Conservation (phyloP, 2,888 invertebrate species). For the Drosophila antonietae region DNA sequence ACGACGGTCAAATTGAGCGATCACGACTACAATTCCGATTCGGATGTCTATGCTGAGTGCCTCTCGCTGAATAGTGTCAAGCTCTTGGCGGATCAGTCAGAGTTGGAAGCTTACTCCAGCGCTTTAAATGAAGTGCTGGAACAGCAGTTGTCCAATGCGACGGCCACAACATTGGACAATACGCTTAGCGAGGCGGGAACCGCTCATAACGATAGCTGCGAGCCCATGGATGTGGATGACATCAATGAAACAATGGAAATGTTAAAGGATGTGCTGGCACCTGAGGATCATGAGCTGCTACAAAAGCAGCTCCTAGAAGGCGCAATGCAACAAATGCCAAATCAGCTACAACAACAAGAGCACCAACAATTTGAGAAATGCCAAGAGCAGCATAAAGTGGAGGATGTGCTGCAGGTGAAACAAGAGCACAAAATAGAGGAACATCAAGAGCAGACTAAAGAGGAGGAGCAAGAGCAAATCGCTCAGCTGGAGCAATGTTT, state of each 20-base stretch:
- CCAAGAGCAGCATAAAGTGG: not conserved
- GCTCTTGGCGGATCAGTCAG: conserved; percentile 56
- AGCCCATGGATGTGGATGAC: conserved; percentile 82
- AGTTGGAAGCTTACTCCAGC: conserved; percentile 72
- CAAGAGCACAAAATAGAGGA: not conserved
- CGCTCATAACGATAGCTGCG: conserved; percentile 57
- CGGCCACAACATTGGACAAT: conserved; percentile 57
- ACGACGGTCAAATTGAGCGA: conserved; percentile 31
- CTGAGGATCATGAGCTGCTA: conserved; percentile 55
- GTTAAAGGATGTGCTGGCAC: conserved; percentile 51
- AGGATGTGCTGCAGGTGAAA: not conserved
- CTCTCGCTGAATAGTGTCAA: conserved; percentile 61
- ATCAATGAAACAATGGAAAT: conserved; percentile 68
- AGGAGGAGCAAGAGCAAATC: not conserved
- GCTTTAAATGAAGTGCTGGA: conserved; percentile 64
- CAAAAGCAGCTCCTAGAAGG: conserved; percentile 42
- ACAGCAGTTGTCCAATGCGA: conserved; percentile 44
- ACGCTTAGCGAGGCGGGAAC: conserved; percentile 36
- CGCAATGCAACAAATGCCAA: not conserved
- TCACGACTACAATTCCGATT: conserved; percentile 62
- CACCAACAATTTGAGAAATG: not conserved
- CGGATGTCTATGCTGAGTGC: conserved; percentile 81
- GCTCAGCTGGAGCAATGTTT: not conserved
- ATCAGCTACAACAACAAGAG: not conserved
- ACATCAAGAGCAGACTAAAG: not conserved